Evolutionary conservation across 1,140 invertebrate species (phyloP).

Genomic region (Bombus impatiens): DNA sequence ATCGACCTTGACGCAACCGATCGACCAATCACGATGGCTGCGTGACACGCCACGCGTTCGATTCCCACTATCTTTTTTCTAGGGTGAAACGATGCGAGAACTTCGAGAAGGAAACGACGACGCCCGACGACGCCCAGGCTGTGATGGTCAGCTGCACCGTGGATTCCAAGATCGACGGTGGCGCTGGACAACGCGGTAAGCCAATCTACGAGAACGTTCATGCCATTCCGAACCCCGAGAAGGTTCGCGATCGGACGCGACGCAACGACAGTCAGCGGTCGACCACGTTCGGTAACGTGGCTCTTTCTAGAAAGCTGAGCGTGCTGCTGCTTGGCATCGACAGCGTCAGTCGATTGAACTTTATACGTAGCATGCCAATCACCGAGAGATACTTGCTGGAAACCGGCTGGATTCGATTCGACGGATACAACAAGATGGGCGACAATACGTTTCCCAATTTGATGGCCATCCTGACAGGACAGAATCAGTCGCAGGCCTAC

Average conservation of each 20-base stretch:
- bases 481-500: constrained; percentile 80
- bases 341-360: constrained; percentile 90
- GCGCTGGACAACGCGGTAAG: constrained; percentile 45
- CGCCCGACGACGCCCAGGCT: constrained; percentile 77
- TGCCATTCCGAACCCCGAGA: constrained; percentile 74
- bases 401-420: constrained; percentile 83
- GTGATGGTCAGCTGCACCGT: constrained; percentile 80
- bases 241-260: constrained; percentile 73
- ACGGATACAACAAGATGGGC: constrained; percentile 87
- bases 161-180: constrained; percentile 30
- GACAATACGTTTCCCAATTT: constrained; percentile 93
- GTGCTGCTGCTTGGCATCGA: constrained; percentile 91
- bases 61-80: neutral
- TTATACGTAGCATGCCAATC: constrained; percentile 89
- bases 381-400: constrained; percentile 86
- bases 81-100: constrained; percentile 79
- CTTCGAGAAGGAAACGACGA: constrained; percentile 75
- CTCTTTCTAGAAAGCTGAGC: constrained; percentile 81
- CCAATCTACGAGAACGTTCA: constrained; percentile 83
- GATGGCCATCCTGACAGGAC: constrained; percentile 89
- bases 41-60: no score
- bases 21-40: neutral
- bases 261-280: neutral
- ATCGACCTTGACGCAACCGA: no score
- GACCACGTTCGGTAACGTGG: neutral